Percentiles rank a stretch among this genome's conserved stretches.
These are phyloP conservation scores for Mesoligia furuncula DNA, from an alignment of 2,888 invertebrate species.

Conservation along the genomic window DNA sequence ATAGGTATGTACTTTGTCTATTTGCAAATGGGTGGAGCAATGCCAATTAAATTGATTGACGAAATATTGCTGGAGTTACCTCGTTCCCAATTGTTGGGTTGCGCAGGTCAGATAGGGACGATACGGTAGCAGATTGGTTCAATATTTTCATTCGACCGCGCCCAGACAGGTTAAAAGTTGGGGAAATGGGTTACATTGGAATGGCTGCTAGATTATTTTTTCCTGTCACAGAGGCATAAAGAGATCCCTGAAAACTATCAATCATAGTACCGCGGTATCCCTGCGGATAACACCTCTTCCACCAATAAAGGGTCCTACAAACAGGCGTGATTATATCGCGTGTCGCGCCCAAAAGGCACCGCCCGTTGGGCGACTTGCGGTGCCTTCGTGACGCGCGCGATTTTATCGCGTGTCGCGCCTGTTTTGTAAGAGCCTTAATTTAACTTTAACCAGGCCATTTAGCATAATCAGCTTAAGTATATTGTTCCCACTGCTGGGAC, in stretches of 20 bases:
- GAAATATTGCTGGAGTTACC: background rate
- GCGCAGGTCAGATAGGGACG: constrained; percentile 25
- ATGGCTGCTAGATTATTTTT: background rate
- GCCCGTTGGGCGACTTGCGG: no score
- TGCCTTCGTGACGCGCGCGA: no score
- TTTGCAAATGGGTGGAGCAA: constrained; percentile 1
- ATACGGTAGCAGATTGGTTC: constrained; percentile 11
- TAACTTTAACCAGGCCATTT: background rate
- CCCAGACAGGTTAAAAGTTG: constrained; percentile 23
- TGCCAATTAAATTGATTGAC: background rate
- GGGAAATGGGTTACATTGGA: background rate
- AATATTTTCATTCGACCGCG: constrained; percentile 18
- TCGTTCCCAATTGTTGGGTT: background rate
- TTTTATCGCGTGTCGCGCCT: no score
- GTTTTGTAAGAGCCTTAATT: no score
- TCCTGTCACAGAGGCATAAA: background rate
- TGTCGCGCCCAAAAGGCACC: no score
- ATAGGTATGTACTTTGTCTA: no score
- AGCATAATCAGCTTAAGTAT: no score
- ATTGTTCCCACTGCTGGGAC: no score
- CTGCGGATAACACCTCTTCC: background rate
- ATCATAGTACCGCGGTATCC: background rate
- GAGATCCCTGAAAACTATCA: background rate
- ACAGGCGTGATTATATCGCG: no score
- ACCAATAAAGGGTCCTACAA: no score